Conservation (phyloP, 2,888 invertebrate species). For the Punctoribates punctum region DNA sequence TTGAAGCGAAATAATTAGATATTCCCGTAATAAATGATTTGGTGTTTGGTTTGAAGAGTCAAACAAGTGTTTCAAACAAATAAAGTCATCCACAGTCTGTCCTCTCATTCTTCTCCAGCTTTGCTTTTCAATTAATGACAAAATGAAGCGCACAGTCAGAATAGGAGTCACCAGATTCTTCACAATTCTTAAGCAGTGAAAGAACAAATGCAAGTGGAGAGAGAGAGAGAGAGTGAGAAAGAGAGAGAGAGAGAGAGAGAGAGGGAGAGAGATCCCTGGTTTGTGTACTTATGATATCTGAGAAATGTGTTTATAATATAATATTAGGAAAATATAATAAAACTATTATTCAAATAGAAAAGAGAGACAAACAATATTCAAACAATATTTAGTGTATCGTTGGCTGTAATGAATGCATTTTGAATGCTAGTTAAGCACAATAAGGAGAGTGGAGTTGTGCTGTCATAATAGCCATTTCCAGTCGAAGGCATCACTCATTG, state of each 20-base stretch:
- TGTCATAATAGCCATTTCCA: conserved; percentile 17
- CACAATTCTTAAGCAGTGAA: neutral
- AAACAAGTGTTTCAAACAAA: conserved; percentile 11
- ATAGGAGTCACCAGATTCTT: neutral
- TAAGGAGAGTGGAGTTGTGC: neutral
- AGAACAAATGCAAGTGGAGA: neutral
- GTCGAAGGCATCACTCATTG: conserved; percentile 19
- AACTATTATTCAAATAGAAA: neutral
- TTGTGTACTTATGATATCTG: neutral
- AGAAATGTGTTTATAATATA: neutral
- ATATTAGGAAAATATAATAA: neutral
- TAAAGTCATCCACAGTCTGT: neutral
- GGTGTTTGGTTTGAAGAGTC: conserved; percentile 8
- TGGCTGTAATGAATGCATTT: neutral
- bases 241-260: no score
- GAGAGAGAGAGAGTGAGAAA: neutral
- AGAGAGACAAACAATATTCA: neutral
- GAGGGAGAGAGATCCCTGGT: no score
- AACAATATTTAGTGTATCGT: conserved; percentile 5
- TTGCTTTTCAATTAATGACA: neutral
- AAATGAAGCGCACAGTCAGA: neutral
- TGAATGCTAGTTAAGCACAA: conserved; percentile 5
- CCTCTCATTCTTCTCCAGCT: neutral
- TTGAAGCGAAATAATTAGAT: neutral
- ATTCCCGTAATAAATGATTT: conserved; percentile 9